Evolutionary conservation across 2,113 vertebrate genomes (phyloP).

Genomic region (Crotalus helleri): DNA sequence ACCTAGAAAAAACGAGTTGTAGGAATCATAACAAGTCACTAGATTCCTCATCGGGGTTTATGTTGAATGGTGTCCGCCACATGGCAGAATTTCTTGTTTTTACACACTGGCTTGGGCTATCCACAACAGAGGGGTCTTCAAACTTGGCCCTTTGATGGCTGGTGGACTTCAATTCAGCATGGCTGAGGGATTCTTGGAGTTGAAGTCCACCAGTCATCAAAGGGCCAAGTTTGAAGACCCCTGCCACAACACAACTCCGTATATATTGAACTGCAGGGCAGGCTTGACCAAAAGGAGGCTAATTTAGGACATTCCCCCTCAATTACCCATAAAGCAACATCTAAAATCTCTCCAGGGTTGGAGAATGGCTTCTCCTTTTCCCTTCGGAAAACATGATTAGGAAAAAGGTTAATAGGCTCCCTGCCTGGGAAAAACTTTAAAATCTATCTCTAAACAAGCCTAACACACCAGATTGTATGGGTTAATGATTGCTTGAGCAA

Average conservation of each 20-base stretch:
- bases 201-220: no score
- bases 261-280: neutral
- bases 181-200: no score
- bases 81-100: neutral
- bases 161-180: no score
- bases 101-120: no score
- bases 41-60: neutral
- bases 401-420: neutral
- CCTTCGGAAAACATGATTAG: neutral
- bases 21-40: neutral
- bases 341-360: neutral
- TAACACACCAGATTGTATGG: neutral
- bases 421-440: neutral
- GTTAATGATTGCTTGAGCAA: conserved; percentile 26
- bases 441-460: neutral
- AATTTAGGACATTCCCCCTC: neutral
- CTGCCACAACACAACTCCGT: neutral
- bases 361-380: neutral
- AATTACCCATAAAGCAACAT: neutral
- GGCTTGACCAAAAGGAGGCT: neutral
- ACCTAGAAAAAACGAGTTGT: neutral
- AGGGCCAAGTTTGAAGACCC: no score
- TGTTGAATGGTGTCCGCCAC: neutral
- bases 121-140: no score
- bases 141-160: no score